Percentiles rank a stretch among this genome's conserved stretches.
Conservation (phyloP, 2,113 vertebrate species). For the Tursiops truncatus region DNA sequence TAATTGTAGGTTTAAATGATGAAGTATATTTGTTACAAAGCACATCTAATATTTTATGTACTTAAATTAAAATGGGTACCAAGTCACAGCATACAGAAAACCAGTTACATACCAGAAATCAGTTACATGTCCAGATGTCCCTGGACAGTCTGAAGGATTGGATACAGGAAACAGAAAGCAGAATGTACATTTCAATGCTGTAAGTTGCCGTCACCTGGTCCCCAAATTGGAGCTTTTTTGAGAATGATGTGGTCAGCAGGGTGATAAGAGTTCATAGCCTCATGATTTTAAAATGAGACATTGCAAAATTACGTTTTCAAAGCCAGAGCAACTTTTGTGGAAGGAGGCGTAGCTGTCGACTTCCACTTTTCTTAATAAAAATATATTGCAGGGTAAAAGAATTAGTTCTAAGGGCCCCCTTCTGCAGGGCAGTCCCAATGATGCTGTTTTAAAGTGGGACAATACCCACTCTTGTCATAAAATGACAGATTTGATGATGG, state of each 20-base stretch:
- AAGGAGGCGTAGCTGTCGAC: constrained; percentile 12
- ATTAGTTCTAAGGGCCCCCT: constrained; percentile 56
- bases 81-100: background rate
- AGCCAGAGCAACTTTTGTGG: constrained; percentile 23
- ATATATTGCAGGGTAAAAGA: background rate
- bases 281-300: background rate
- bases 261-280: background rate
- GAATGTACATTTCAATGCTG: background rate
- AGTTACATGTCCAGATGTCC: background rate
- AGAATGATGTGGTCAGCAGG: background rate
- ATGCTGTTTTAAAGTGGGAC: constrained; percentile 51
- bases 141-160: background rate
- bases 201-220: background rate
- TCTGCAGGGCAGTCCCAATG: background rate
- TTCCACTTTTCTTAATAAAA: constrained; percentile 59
- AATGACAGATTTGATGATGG: constrained; percentile 80
- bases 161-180: background rate
- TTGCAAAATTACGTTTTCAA: constrained; percentile 25
- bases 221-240: background rate
- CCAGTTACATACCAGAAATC: background rate
- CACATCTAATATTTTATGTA: background rate
- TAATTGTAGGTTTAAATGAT: background rate
- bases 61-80: background rate
- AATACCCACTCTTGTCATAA: constrained; percentile 66
- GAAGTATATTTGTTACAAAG: background rate